Evolutionary conservation across 2,888 invertebrate genomes (phyloP).

Genomic region (Pollenia labialis): DNA sequence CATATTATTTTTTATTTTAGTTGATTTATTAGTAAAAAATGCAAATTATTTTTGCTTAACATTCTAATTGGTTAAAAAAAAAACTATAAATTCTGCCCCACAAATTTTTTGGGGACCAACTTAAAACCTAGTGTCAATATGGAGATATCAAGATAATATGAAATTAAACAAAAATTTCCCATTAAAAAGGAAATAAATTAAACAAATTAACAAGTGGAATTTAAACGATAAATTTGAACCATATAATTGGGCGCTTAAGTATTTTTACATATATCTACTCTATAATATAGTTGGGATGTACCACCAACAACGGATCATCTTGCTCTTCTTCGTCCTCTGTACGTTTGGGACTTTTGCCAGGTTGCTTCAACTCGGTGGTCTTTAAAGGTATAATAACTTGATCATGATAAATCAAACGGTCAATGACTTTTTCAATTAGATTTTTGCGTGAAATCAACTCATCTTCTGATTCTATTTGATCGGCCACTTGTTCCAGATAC

Average conservation of each 20-base stretch:
- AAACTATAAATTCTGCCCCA: background rate
- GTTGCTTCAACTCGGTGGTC: constrained; percentile 79
- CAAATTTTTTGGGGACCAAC: background rate
- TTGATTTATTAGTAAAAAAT: background rate
- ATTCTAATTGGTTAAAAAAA: background rate
- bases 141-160: constrained; percentile 16
- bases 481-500: constrained; percentile 95
- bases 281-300: constrained; percentile 97
- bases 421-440: constrained; percentile 96
- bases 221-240: constrained; percentile 38
- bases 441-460: constrained; percentile 95
- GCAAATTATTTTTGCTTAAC: constrained; percentile 9
- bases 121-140: constrained; percentile 54
- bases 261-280: constrained; percentile 85
- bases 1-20: no score
- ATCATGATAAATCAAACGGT: constrained; percentile 92
- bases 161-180: constrained; percentile 27
- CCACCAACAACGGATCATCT: constrained; percentile 94
- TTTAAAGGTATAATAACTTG: constrained; percentile 84
- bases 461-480: constrained; percentile 95
- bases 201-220: constrained; percentile 41
- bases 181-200: background rate
- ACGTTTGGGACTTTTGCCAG: constrained; percentile 68
- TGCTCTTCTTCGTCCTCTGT: constrained; percentile 81
- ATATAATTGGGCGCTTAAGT: constrained; percentile 10